These are phyloP conservation scores for Argya squamiceps DNA, from an alignment of 2,797 vertebrate species.

Conservation along the genomic window DNA sequence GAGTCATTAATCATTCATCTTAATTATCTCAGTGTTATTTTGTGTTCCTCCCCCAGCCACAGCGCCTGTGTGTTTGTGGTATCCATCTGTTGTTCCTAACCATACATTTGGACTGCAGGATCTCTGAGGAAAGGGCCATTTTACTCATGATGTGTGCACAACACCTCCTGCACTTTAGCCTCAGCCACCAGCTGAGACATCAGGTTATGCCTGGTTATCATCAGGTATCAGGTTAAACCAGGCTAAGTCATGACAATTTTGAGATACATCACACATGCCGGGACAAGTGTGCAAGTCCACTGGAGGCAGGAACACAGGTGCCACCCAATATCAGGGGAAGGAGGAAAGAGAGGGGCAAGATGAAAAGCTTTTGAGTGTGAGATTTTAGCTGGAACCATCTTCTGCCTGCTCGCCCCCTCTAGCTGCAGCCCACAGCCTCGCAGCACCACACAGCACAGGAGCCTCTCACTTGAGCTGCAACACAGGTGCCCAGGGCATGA, in stretches of 20 bases:
- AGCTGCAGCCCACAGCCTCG: conserved; percentile 41
- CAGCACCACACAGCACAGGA: not conserved
- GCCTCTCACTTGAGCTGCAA: not conserved
- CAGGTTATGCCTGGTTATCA: not conserved
- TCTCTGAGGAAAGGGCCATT: not conserved
- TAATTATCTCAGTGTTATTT: conserved; percentile 13
- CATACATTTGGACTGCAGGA: not conserved
- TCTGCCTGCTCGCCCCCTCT: conserved; percentile 63
- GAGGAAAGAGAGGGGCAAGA: not conserved
- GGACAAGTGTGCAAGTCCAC: not conserved
- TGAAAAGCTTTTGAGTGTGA: not conserved
- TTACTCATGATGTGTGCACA: not conserved
- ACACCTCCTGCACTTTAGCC: not conserved
- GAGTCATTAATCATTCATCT: conserved; percentile 45
- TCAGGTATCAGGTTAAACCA: no score
- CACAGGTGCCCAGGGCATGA: not conserved
- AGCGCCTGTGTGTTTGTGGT: not conserved
- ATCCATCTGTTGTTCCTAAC: conserved; percentile 52
- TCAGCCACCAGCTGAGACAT: not conserved
- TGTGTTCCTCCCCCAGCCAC: conserved; percentile 30
- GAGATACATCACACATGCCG: rapidly evolving
- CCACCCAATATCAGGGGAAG: not conserved
- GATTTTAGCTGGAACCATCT: conserved; percentile 18
- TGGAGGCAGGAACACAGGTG: not conserved
- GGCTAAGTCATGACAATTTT: rapidly evolving